Conservation (phyloP, 1,140 invertebrate genomes). For the Sarcophaga peregrina region DNA sequence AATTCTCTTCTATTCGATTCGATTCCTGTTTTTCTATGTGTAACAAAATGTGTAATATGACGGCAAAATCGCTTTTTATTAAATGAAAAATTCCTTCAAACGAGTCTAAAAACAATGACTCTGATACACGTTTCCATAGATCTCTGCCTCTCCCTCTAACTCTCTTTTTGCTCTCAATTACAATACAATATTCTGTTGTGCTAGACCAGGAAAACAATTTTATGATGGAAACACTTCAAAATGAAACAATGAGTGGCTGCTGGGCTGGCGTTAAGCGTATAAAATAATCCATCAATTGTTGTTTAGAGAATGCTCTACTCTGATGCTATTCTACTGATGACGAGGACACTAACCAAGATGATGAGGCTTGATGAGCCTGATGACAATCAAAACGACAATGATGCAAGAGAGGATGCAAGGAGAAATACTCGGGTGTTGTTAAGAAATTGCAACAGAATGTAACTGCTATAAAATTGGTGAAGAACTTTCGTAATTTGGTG, state of each 20-base stretch:
- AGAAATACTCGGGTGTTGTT: neutral
- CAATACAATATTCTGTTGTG: too few relatives aligned
- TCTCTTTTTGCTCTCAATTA: too few relatives aligned
- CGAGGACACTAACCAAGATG: neutral
- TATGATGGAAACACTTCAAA: conserved; percentile 8
- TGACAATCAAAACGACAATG: too few relatives aligned
- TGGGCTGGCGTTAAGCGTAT: conserved; percentile 14
- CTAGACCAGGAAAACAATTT: conserved; percentile 11
- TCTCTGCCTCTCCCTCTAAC: too few relatives aligned
- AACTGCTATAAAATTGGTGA: conserved; percentile 14
- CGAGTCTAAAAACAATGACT: too few relatives aligned
- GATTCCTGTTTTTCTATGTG: too few relatives aligned
- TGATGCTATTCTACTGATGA: neutral
- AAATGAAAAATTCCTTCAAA: too few relatives aligned
- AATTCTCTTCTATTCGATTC: too few relatives aligned
- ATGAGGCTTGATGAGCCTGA: neutral
- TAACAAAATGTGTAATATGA: too few relatives aligned
- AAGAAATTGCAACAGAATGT: conserved; percentile 26
- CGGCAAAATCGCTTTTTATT: too few relatives aligned
- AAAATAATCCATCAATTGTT: conserved; percentile 35
- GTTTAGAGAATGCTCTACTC: neutral
- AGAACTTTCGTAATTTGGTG: neutral
- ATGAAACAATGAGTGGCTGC: neutral
- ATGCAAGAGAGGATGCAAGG: neutral
- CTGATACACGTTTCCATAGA: too few relatives aligned